These are phyloP conservation scores for Epizoanthus ramosus DNA, from an alignment of 92 coral and sea anemone species.

Conservation along the genomic window DNA sequence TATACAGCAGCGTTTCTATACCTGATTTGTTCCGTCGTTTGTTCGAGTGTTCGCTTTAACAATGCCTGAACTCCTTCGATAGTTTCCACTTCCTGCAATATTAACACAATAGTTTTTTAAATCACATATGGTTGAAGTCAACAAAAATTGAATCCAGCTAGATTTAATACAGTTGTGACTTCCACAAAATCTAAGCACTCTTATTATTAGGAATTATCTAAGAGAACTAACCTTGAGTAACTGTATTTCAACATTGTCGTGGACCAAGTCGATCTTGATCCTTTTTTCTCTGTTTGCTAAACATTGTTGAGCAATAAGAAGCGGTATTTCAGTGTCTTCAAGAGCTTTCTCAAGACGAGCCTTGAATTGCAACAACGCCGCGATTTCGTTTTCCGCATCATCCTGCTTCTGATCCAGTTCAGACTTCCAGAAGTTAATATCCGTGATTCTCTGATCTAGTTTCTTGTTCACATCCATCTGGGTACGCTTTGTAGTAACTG, in stretches of 20 bases:
- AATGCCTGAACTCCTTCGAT: constrained; percentile 93
- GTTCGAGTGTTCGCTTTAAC: constrained; percentile 93
- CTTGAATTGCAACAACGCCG: constrained; percentile 76
- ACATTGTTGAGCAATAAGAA: constrained; percentile 92
- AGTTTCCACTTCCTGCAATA: constrained; percentile 86
- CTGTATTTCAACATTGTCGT: constrained; percentile 97
- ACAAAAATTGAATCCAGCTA: too few species aligned
- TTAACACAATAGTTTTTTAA: not conserved
- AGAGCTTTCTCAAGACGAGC: constrained; percentile 82
- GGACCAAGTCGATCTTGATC: constrained; percentile 88
- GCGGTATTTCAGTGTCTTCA: constrained; percentile 89
- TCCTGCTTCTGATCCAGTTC: constrained; percentile 89
- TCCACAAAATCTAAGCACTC: not conserved
- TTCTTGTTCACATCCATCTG: constrained; percentile 94
- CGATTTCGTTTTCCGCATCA: constrained; percentile 84
- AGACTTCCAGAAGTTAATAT: constrained; percentile 91
- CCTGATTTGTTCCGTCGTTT: constrained; percentile 96
- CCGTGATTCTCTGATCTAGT: constrained; percentile 90
- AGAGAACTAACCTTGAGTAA: constrained; percentile 72
- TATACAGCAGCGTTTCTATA: not conserved
- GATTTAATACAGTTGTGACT: not conserved
- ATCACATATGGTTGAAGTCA: too few species aligned
- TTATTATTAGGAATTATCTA: not conserved
- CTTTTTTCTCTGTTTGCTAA: constrained; percentile 89
- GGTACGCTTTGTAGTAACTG: constrained; percentile 87